Evolutionary conservation across 2,113 vertebrate genomes (phyloP), one percentile per base, ranked within the genome.

Genomic region (Guaruba guarouba): DNA sequence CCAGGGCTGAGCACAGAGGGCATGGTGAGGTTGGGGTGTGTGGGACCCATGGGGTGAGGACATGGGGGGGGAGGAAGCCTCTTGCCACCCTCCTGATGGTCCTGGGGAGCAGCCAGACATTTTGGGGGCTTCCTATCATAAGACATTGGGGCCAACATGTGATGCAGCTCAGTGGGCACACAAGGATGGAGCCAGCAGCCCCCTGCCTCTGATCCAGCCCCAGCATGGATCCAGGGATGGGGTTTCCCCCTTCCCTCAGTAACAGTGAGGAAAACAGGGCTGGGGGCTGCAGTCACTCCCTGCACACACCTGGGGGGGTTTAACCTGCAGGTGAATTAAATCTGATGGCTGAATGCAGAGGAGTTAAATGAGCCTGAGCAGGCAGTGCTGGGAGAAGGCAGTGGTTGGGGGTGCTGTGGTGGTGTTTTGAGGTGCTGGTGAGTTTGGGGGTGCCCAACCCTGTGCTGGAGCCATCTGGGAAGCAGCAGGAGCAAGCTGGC

Each of bases 251-350:
- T 49, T 46, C 54, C 71, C 25, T 54, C 0, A 0, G 17, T 31
- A 25, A 37, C 16, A 59, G 20, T 2, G 5, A 44, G 43, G 70
- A 20, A 57, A 10, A 6, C 0, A 0, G 0, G 14, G 13, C 8
- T 25, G 70, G 86, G 59, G 41, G 39, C 13, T 64, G 44, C 41
- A 9, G 18, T 6, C 7, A 1, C 39, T 33, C 55, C 64, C 74
- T 19, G 49, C n/a, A 15, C 55, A 27, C 82, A 71, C 18, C 88
- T 75, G 70, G 16, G 27, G 33, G 68, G 7, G 9, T 18, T 62
- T 62, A 37, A 59, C 27, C 29, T 33, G 25, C 63, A 35, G 49
- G 25, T 64, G 85, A 7, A 4, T 68, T 39, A 5, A 79, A 85
- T 62, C 44, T 1, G 1, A 14, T 3, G 13, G 15, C 6, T 70